Percentiles rank a stretch among this genome's conserved stretches.
phyloP scores from a whole-genome alignment of 2,113 vertebrate species.

The Pelodiscus sinensis region DNA sequence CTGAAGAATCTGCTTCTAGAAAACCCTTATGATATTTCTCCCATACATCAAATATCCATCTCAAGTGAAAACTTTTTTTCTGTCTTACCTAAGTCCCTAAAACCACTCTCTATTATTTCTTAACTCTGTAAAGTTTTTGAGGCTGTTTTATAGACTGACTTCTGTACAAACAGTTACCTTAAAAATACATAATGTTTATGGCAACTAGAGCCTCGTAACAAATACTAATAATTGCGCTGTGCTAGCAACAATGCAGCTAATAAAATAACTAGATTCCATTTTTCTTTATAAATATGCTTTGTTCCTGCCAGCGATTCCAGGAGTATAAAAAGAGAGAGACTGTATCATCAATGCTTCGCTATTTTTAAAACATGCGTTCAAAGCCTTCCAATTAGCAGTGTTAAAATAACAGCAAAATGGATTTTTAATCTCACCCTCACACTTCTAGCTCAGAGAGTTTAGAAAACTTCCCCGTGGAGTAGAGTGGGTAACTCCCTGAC shows the following conservation, averaged over 20 bases:
- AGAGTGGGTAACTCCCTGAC: neutral
- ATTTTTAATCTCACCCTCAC: neutral
- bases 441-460: neutral
- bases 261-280: neutral
- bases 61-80: neutral
- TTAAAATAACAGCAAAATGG: neutral
- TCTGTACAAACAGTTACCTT: neutral
- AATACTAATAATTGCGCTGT: neutral
- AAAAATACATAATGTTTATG: neutral
- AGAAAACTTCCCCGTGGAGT: neutral
- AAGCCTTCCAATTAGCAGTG: neutral
- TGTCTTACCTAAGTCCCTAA: accelerated
- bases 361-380: neutral
- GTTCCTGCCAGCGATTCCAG: neutral
- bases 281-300: neutral
- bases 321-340: neutral
- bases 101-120: neutral
- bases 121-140: accelerated
- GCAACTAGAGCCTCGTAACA: neutral
- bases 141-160: neutral
- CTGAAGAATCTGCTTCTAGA: neutral
- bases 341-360: neutral
- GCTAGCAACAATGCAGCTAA: neutral
- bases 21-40: neutral
- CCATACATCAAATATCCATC: accelerated